A percentile compares a stretch with the other conserved stretches of the same genome.
Evolutionary conservation across 2,113 vertebrate genomes (phyloP).

Genomic region (Gracilinanus agilis): DNA sequence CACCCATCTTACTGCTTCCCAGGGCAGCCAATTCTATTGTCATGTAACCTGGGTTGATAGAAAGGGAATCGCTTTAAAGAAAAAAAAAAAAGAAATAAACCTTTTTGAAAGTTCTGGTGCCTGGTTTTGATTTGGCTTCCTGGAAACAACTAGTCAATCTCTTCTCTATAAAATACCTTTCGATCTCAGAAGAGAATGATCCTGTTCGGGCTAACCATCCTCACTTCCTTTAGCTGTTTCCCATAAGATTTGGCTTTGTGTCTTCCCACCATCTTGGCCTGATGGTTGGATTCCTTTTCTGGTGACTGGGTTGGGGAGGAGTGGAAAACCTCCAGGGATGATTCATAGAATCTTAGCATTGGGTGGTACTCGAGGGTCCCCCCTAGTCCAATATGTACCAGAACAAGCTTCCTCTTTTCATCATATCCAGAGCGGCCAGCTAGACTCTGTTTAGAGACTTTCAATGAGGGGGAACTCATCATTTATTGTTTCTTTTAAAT

Average conservation of each 20-base stretch:
- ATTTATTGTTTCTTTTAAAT: no score
- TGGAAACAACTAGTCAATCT: neutral
- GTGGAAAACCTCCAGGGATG: neutral
- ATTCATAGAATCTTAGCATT: neutral
- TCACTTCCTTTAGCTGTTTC: neutral
- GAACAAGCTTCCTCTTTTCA: neutral
- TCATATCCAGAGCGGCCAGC: neutral
- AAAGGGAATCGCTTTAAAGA: neutral
- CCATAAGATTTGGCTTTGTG: neutral
- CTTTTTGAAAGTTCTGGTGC: neutral
- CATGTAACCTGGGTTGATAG: neutral
- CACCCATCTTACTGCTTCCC: neutral
- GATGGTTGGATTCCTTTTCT: neutral
- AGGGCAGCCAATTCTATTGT: neutral
- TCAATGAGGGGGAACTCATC: neutral
- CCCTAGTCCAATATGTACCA: neutral
- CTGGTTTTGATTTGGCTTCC: neutral
- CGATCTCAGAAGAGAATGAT: neutral
- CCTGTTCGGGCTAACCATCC: neutral
- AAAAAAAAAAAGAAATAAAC: neutral
- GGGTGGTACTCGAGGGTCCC: neutral
- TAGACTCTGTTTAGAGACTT: neutral
- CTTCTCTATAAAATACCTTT: neutral
- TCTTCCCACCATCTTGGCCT: neutral
- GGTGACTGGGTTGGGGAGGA: neutral